Conservation (phyloP, 2,888 invertebrate genomes). For the Teleogryllus oceanicus region DNA sequence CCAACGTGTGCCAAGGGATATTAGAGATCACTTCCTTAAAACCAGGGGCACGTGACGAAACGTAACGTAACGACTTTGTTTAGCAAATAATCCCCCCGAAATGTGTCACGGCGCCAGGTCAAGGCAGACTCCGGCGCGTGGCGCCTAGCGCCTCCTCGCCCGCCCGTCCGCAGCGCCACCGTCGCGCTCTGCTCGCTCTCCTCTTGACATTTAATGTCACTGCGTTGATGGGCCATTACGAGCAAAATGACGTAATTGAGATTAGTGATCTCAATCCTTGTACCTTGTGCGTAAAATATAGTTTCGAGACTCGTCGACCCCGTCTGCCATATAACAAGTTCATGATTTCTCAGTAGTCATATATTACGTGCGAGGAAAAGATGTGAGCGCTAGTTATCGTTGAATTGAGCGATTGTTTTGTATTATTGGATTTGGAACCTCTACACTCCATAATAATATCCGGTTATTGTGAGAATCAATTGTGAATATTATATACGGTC, state of each 20-base stretch:
- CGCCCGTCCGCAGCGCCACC: background rate
- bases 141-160: background rate
- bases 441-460: too few species aligned
- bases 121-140: background rate
- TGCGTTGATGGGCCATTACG: background rate
- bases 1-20: too few species aligned
- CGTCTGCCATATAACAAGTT: background rate
- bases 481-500: too few species aligned
- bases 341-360: too few species aligned
- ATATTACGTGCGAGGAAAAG: too few species aligned
- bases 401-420: too few species aligned
- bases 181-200: background rate
- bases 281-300: background rate
- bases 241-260: too few species aligned
- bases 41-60: background rate
- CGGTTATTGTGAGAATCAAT: too few species aligned
- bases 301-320: background rate
- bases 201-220: background rate
- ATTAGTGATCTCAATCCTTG: background rate
- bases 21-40: too few species aligned
- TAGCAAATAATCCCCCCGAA: background rate
- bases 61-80: background rate
- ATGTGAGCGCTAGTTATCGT: too few species aligned
- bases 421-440: too few species aligned
- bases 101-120: constrained; percentile 5